Evolutionary conservation across 2,888 invertebrate species (phyloP).

Genomic region (Scaptomyza flava): DNA sequence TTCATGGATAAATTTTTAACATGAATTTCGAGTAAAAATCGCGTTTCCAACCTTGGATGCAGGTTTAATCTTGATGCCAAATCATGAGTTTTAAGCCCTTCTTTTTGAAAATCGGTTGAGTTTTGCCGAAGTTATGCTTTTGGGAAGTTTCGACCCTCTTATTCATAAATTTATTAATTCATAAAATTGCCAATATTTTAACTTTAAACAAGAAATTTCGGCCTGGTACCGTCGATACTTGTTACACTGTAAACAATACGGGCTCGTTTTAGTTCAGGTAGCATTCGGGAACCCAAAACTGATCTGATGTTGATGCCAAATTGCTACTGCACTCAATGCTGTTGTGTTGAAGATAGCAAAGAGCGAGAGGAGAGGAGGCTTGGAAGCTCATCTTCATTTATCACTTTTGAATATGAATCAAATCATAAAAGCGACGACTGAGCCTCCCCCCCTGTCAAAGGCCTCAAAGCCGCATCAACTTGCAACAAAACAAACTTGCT

Average conservation of each 20-base stretch:
- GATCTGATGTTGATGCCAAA: constrained; percentile 39
- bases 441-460: constrained; percentile 48
- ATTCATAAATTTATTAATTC: too few species aligned
- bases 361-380: not conserved
- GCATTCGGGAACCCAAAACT: constrained; percentile 26
- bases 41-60: too few species aligned
- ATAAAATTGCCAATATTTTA: not conserved
- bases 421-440: constrained; percentile 70
- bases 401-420: constrained; percentile 81
- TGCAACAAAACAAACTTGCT: constrained; percentile 25
- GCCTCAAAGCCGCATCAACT: constrained; percentile 48
- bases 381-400: constrained; percentile 74
- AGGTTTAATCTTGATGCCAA: too few species aligned
- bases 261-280: constrained; percentile 50
- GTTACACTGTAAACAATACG: constrained; percentile 13
- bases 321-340: constrained; percentile 65
- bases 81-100: too few species aligned
- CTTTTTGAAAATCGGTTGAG: too few species aligned
- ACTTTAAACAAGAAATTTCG: not conserved
- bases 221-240: not conserved
- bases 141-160: too few species aligned
- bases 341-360: not conserved
- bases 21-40: too few species aligned
- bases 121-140: too few species aligned
- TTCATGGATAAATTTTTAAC: too few species aligned